Evolutionary conservation across 35 echinoderm and acorn worm genomes (phyloP).

Genomic region (Strongylocentrotus purpuratus): DNA sequence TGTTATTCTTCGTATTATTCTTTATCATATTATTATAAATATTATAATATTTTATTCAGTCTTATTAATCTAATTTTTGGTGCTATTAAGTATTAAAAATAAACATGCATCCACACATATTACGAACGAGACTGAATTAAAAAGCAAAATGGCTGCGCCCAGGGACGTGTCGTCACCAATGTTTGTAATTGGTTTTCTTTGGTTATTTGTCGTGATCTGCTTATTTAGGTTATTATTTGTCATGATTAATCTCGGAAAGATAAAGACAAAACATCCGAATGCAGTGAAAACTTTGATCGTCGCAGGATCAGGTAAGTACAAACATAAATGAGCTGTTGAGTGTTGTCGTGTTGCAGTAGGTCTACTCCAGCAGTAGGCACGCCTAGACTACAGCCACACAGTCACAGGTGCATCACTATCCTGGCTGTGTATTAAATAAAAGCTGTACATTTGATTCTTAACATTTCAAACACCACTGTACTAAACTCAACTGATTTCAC

Average conservation of each 20-base stretch:
- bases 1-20: no score
- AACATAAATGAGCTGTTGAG: not conserved
- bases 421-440: no score
- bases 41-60: no score
- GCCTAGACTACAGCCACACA: no score
- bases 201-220: not conserved
- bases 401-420: no score
- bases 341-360: not conserved
- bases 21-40: no score
- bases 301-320: conserved; percentile 65
- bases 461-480: no score
- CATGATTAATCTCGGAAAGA: conserved; percentile 48
- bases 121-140: not conserved
- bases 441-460: no score
- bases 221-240: conserved; percentile 55
- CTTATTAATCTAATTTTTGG: not conserved
- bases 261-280: not conserved
- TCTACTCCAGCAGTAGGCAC: no score
- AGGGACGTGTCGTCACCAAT: not conserved
- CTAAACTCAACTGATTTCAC: no score
- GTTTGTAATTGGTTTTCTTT: not conserved
- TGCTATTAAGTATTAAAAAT: not conserved
- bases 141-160: not conserved
- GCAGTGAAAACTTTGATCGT: conserved; percentile 69
- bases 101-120: not conserved